Conservation (phyloP, 2,113 vertebrate species). For the Festucalex cinctus region DNA sequence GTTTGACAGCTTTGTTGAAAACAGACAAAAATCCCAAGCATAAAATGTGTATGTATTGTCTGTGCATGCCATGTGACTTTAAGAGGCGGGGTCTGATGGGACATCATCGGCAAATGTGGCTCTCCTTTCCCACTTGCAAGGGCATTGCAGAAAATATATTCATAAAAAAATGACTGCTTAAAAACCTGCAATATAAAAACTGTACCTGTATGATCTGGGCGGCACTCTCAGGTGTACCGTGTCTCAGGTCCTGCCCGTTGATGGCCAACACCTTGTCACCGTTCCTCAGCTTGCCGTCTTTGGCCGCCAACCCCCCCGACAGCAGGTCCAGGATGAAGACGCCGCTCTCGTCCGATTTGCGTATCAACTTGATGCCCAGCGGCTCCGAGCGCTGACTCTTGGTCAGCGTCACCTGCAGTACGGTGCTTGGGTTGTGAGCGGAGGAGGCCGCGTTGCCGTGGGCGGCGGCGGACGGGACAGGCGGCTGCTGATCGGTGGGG, state of each 20-base stretch:
- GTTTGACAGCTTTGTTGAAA: too few relatives aligned
- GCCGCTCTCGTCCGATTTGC: conserved; percentile 84
- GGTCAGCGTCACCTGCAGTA: conserved; percentile 82
- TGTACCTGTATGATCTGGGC: conserved; percentile 92
- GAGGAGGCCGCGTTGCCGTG: conserved; percentile 39
- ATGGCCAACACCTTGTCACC: conserved; percentile 89
- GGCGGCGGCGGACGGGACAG: conserved; percentile 45
- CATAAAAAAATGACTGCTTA: too few relatives aligned
- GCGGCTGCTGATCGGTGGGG: conserved; percentile 51
- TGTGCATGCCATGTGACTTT: too few relatives aligned
- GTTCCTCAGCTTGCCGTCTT: conserved; percentile 84
- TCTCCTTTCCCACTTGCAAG: too few relatives aligned
- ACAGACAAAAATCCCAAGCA: too few relatives aligned
- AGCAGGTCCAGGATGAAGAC: conserved; percentile 89
- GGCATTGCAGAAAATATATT: too few relatives aligned
- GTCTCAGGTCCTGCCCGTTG: conserved; percentile 87
- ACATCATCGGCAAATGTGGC: too few relatives aligned
- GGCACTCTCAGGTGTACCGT: conserved; percentile 88
- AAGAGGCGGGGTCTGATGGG: too few relatives aligned
- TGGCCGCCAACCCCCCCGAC: conserved; percentile 84
- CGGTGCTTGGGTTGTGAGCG: conserved; percentile 57
- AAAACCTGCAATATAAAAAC: too few relatives aligned
- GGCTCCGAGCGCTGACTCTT: conserved; percentile 83
- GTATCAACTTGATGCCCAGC: conserved; percentile 87
- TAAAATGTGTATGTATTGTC: too few relatives aligned